phyloP scores from a whole-genome alignment of 2,888 invertebrate genomes.

The Drosophila hamatofila region DNA sequence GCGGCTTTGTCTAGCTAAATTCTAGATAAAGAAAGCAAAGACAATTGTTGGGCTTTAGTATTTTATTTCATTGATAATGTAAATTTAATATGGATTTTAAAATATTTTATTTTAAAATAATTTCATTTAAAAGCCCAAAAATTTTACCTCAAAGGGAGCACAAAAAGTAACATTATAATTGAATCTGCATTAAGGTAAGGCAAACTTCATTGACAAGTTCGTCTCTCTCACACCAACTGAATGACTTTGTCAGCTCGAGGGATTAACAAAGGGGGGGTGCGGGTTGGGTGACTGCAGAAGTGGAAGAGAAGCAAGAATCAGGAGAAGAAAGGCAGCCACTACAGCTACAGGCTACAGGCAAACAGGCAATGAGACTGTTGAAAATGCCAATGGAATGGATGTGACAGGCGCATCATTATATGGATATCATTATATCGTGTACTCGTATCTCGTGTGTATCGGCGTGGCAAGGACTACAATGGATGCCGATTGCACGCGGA shows the following conservation, averaged over 20 bases:
- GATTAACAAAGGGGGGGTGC: neutral
- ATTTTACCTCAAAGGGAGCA: neutral
- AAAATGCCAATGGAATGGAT: conserved; percentile 65
- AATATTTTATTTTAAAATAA: no score
- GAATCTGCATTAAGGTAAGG: conserved; percentile 28
- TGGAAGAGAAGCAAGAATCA: neutral
- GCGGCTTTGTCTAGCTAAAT: neutral
- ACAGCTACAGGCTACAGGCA: conserved; percentile 7
- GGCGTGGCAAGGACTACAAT: conserved; percentile 52
- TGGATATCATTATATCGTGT: conserved; percentile 82
- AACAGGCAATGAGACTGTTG: conserved; percentile 18
- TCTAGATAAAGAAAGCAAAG: no score
- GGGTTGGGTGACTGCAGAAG: neutral
- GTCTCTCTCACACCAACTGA: neutral
- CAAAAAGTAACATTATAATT: neutral
- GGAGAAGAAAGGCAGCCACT: conserved; percentile 10
- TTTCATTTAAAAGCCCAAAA: no score
- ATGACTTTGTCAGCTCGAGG: conserved; percentile 22
- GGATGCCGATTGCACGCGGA: conserved; percentile 47
- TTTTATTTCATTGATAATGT: no score
- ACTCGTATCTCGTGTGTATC: conserved; percentile 77
- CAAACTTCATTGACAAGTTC: conserved; percentile 26
- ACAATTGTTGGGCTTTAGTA: no score
- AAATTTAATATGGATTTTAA: no score
- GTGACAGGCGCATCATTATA: conserved; percentile 84